Conservation (phyloP, 1,140 invertebrate genomes). For the honey bee (Apis mellifera) region DNA sequence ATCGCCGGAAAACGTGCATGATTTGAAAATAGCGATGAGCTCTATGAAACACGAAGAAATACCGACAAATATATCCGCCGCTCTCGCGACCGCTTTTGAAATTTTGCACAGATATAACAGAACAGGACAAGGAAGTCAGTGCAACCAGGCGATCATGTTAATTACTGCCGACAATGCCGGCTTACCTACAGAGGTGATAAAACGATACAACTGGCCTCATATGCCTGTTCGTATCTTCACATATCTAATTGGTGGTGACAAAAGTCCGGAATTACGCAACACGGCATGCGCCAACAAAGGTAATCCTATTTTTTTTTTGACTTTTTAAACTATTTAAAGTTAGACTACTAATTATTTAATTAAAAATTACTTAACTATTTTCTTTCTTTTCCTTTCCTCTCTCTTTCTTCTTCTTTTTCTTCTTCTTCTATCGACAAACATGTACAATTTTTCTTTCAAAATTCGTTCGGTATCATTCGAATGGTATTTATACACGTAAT, state of each 20-base stretch:
- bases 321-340: no score
- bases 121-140: slow-evolving; percentile 91
- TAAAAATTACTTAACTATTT: background rate
- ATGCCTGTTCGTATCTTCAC: slow-evolving; percentile 97
- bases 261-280: slow-evolving; percentile 91
- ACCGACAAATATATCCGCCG: slow-evolving; percentile 96
- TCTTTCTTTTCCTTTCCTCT: fast-evolving
- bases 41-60: slow-evolving; percentile 87
- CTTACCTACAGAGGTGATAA: slow-evolving; percentile 91
- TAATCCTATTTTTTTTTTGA: slow-evolving; percentile 63
- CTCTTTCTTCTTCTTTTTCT: background rate
- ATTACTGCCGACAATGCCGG: slow-evolving; percentile 90
- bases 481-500: background rate
- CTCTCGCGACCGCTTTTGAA: slow-evolving; percentile 94
- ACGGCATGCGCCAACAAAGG: slow-evolving; percentile 99
- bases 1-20: slow-evolving; percentile 92
- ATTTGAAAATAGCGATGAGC: slow-evolving; percentile 89
- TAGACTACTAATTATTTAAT: no score
- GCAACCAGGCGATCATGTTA: slow-evolving; percentile 99
- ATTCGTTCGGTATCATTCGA: background rate
- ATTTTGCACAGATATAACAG: slow-evolving; percentile 94
- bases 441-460: background rate
- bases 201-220: slow-evolving; percentile 94
- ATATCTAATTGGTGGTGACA: slow-evolving; percentile 96
- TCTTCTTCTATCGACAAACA: background rate